A percentile compares a stretch with the other conserved stretches of the same genome.
Evolutionary conservation across 2,113 vertebrate species (phyloP).

Genomic region (Ia io): DNA sequence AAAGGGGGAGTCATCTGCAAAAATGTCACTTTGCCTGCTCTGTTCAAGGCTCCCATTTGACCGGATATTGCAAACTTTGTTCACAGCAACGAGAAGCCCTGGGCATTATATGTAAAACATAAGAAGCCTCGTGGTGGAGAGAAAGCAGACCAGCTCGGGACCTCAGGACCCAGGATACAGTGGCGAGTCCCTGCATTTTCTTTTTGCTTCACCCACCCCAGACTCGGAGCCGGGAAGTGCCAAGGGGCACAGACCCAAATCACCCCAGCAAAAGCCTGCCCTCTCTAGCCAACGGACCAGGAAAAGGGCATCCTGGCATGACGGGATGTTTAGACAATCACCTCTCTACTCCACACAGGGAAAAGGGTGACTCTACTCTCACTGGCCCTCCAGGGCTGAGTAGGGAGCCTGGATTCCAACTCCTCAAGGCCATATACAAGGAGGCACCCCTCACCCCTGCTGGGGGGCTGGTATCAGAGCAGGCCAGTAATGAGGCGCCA

Average conservation of each 20-base stretch:
- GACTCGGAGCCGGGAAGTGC: neutral
- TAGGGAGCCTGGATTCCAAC: neutral
- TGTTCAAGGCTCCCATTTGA: neutral
- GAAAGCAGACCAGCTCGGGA: neutral
- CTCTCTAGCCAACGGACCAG: neutral
- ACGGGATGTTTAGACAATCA: neutral
- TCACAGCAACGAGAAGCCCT: neutral
- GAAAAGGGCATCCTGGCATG: neutral
- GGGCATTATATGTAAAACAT: neutral
- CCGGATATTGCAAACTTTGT: neutral
- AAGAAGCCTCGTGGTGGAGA: neutral
- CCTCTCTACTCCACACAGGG: neutral
- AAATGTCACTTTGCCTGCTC: neutral
- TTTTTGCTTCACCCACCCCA: neutral
- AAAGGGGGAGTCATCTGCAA: neutral
- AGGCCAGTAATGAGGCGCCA: neutral
- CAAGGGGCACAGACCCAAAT: neutral
- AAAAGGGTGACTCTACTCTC: neutral
- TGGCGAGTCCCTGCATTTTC: neutral
- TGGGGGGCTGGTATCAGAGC: neutral
- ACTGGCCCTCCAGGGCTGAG: neutral
- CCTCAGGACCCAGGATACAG: neutral
- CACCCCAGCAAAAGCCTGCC: neutral
- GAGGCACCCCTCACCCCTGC: neutral
- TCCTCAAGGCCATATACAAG: neutral